phyloP scores from a whole-genome alignment of 2,113 vertebrate species.

The Terrapene triunguis region DNA sequence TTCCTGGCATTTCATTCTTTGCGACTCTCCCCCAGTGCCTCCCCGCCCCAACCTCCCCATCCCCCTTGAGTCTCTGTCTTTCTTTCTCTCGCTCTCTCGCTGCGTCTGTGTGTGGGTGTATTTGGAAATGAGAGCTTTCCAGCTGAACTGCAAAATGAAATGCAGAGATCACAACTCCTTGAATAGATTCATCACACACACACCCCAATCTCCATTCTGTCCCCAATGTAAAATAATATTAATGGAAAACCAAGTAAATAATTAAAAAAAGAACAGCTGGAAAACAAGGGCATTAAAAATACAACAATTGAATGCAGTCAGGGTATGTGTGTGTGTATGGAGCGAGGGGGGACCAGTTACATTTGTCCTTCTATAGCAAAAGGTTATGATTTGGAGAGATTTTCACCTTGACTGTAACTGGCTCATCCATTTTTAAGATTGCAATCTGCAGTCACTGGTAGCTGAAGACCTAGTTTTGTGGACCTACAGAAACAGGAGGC shows the following conservation, averaged over 20 bases:
- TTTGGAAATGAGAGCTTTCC: constrained; percentile 82
- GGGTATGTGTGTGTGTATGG: not conserved
- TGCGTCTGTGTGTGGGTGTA: constrained; percentile 81
- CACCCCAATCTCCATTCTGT: not conserved
- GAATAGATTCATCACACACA: constrained; percentile 59
- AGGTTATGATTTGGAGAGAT: not conserved
- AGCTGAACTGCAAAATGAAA: constrained; percentile 81
- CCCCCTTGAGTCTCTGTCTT: constrained; percentile 34
- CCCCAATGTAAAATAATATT: constrained; percentile 4
- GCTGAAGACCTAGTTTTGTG: not conserved
- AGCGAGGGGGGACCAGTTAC: fast-evolving
- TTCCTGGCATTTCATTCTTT: not conserved
- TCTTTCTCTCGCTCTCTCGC: constrained; percentile 48
- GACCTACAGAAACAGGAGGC: not conserved
- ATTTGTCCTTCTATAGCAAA: not conserved
- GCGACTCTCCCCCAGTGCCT: not conserved
- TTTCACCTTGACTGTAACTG: not conserved
- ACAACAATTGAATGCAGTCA: not conserved
- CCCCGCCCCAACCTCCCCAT: constrained; percentile 15
- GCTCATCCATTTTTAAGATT: not conserved
- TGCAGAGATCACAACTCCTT: constrained; percentile 74
- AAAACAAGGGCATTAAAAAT: not conserved
- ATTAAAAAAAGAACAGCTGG: not conserved
- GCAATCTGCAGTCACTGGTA: not conserved
- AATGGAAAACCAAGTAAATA: constrained; percentile 19